phyloP scores from a whole-genome alignment of 2,797 vertebrate species.

The Benthosema pterotum region DNA sequence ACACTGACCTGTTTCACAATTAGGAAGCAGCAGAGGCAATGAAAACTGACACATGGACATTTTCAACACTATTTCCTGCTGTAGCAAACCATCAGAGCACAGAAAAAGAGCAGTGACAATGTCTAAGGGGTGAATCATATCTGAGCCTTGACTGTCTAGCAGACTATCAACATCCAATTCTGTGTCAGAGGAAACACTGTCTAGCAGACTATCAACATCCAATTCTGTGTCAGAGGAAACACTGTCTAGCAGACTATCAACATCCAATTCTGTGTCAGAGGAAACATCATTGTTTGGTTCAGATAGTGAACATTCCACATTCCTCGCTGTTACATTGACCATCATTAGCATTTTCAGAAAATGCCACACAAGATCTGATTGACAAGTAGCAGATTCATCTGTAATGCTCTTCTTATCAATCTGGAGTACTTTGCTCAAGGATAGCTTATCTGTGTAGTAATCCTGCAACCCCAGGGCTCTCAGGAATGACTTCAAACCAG shows the following conservation, averaged over 20 bases:
- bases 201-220: too few relatives aligned
- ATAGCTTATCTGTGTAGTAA: too few relatives aligned
- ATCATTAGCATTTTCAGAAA: constrained; percentile 75
- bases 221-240: too few relatives aligned
- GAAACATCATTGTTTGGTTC: constrained; percentile 19
- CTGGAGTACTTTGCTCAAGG: too few relatives aligned
- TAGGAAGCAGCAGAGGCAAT: constrained; percentile 83
- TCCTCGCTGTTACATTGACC: constrained; percentile 71
- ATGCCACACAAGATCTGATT: constrained; percentile 60
- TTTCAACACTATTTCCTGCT: constrained; percentile 82
- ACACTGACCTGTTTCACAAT: constrained; percentile 52
- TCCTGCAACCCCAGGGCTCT: too few relatives aligned
- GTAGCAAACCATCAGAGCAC: constrained; percentile 81
- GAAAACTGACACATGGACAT: constrained; percentile 89
- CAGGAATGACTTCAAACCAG: too few relatives aligned
- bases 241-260: too few relatives aligned
- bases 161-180: constrained; percentile 33
- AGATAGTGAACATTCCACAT: constrained; percentile 22
- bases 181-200: neutral
- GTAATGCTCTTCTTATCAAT: neutral
- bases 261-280: too few relatives aligned
- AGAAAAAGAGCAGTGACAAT: constrained; percentile 80
- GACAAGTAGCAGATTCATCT: constrained; percentile 10
- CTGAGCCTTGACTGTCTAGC: accelerated
- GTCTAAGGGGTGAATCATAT: constrained; percentile 82